Evolutionary conservation across 2,113 vertebrate genomes (phyloP).

Genomic region (Pteruthius melanotis): DNA sequence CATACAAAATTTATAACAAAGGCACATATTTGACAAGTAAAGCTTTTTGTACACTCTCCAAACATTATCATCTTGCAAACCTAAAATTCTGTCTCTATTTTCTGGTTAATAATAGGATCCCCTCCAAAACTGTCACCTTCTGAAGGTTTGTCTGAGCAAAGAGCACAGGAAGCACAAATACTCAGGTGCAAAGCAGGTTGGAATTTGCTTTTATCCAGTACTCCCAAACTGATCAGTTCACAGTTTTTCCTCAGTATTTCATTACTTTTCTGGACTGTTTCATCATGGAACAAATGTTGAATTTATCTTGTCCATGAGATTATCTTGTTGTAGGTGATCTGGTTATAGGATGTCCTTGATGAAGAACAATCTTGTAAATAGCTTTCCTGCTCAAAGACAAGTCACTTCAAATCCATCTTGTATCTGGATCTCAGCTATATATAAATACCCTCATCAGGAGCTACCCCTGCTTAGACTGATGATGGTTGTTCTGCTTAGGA

Average conservation of each 20-base stretch:
- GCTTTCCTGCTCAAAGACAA: constrained; percentile 35
- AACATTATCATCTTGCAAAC: not conserved
- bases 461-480: constrained; percentile 10
- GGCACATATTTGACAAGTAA: accelerated
- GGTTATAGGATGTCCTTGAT: constrained; percentile 41
- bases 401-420: constrained; percentile 51
- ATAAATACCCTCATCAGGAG: constrained; percentile 20
- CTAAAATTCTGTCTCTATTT: not conserved
- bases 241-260: not conserved
- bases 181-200: not conserved
- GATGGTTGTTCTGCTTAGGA: constrained; percentile 6
- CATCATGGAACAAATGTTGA: not conserved
- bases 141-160: not conserved
- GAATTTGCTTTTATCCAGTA: not conserved
- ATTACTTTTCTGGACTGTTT: constrained; percentile 3
- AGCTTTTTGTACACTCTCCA: accelerated
- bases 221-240: not conserved
- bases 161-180: not conserved
- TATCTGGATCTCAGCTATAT: not conserved
- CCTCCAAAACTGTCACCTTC: not conserved
- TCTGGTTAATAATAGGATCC: not conserved
- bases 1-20: not conserved
- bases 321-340: constrained; percentile 52
- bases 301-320: constrained; percentile 8
- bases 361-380: constrained; percentile 55